Base-by-base conservation (phyloP, 1,140 invertebrate genomes). In the Drosophila takahashii region DNA sequence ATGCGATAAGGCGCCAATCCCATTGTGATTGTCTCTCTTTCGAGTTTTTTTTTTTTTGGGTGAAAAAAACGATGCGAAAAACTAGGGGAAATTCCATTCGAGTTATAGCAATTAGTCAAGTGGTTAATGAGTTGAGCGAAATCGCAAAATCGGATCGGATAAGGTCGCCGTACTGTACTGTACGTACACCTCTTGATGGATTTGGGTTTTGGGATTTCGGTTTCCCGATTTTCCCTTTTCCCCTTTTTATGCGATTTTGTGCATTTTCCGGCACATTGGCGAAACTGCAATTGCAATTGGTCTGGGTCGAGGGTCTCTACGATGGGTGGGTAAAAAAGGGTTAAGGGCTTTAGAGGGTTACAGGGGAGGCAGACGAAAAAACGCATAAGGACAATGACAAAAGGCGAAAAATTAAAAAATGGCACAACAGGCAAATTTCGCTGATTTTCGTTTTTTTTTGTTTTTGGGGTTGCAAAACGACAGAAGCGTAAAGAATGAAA, bases 71-170 rank as follows among this genome's bases (percentile, higher is more conserved):
- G 1, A 11, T 3, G 16, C 9, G 11, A 11, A 22, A 47, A 51
- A 54, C 11, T 36, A 45, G 11, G 53, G 57, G 41, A 37, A 52
- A 69, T 45, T 39, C 36, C 64, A 39, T 48, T 48, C 15, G 42
- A 70, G 51, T 70, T 71, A 45, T 77, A 72, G 65, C 85, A 89
- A 89, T 89, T 89, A 89, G 85, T 89, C 85, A 89, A 89, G 85
- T 90, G 85, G 65, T 84, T 89, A 90, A 89, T 89, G 85, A 90
- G 77, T 90, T 89, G 85, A 84, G 59, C 56, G 37, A 79, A 81
- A 84, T 87, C 83, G 79, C 48, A 51, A 51, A 50, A 51, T 34
- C 48, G 48, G 48, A 51, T 54, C 52, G 22, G 52, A 47, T 76
- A 57, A 65, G 75, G 54, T 48, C 18, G 32, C 66, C 29, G 16